Evolutionary conservation across 2,888 invertebrate genomes (phyloP).

Genomic region (Eristalinus sepulchralis): DNA sequence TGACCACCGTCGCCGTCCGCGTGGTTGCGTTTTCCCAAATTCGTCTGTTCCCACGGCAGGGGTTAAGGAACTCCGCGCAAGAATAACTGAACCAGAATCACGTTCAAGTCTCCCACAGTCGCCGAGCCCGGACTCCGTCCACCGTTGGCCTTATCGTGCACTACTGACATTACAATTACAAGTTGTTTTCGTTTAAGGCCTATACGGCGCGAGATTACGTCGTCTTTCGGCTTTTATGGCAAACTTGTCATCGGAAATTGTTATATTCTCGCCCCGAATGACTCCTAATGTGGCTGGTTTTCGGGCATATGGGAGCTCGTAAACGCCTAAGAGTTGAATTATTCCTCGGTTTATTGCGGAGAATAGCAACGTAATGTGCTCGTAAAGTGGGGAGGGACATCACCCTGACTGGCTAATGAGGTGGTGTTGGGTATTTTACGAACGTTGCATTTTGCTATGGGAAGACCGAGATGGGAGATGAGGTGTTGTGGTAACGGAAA

Average conservation of each 20-base stretch:
- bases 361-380: not conserved
- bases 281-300: constrained; percentile 16
- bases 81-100: constrained; percentile 2
- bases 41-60: not conserved
- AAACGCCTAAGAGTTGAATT: constrained; percentile 19
- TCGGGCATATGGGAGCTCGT: constrained; percentile 21
- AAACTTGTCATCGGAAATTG: constrained; percentile 31
- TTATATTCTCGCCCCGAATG: not conserved
- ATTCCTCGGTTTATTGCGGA: not conserved
- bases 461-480: not conserved
- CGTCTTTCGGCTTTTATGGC: constrained; percentile 21
- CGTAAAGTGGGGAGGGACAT: not conserved
- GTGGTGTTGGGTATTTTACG: not conserved
- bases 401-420: not conserved
- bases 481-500: not conserved
- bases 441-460: not conserved
- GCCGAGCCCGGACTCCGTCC: not conserved
- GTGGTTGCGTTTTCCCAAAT: not conserved
- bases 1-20: not conserved
- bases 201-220: constrained; percentile 3
- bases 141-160: not conserved
- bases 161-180: constrained; percentile 25
- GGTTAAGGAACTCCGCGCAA: constrained; percentile 29
- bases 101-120: not conserved
- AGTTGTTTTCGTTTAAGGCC: constrained; percentile 7